Base-by-base conservation (phyloP, 2,888 invertebrate species). In the Ochropacha duplaris region DNA sequence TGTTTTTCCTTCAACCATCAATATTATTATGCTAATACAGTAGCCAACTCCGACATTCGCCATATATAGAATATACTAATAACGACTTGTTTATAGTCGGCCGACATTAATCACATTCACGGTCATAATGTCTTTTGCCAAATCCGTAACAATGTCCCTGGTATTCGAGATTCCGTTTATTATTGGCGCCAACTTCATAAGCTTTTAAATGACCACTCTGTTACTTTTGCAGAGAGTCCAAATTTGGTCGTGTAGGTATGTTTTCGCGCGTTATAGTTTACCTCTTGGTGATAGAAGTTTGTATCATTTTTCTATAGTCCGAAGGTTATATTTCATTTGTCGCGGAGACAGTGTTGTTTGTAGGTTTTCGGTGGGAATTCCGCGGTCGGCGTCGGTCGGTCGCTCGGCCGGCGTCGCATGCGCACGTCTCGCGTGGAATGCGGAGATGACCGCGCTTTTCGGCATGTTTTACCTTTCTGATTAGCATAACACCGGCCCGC, bases 401-500 rank as follows among this genome's bases (percentile, higher is more conserved):
- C 59, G 55, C 5, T n/a, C 34, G 57, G 54, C 64, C 66, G 73
- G 71, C 44, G 76, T 76, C 77, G 79, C 70, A 71, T 71, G 79
- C 81, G 76, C 77, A 66, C 74, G 76, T 70, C 68, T 68, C 77
- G 73, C 68, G 71, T 71, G 87, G 92, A 91, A 92, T 92, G 91
- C 91, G 91, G 92, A 91, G 91, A 90, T 87, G 88, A 83, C 81
- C 84, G 80, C 78, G 69, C 70, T 78, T 81, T 86, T 85, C 74
- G 85, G 78, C 78, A 78, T 75, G 78, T 79, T 77, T 74, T 44
- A 44, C 44, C 62, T 72, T 72, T 68, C 74, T 80, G 64, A 87
- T 90, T 90, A 84, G 69, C 88, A 88, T 90, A 84, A 72, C 68
- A 65, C 71, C 77, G 79, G 81, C 78, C 70, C 69, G 67, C 76